A percentile compares a stretch with the other conserved stretches of the same genome.
Evolutionary conservation across 2,888 invertebrate genomes (phyloP).

Genomic region (Rhabditophanes sp.): DNA sequence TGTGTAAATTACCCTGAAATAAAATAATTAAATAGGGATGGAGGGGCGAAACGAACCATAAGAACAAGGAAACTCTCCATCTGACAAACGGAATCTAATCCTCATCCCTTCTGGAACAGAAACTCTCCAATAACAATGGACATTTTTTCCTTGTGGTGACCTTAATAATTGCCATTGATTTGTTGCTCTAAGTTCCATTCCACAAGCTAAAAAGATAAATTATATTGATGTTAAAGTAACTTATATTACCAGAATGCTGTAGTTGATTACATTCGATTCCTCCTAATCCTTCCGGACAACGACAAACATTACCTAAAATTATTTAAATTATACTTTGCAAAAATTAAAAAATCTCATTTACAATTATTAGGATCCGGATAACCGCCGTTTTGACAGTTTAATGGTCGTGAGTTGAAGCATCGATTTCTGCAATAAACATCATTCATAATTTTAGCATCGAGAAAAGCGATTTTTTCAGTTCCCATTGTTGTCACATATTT

Average conservation of each 20-base stretch:
- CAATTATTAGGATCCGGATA: slow-evolving; percentile 43
- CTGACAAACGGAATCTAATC: slow-evolving; percentile 38
- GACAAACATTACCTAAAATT: slow-evolving; percentile 18
- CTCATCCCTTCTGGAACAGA: slow-evolving; percentile 36
- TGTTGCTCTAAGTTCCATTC: slow-evolving; percentile 32
- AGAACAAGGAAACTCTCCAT: slow-evolving; percentile 43
- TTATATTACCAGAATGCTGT: slow-evolving; percentile 31
- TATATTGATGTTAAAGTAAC: slow-evolving; percentile 3
- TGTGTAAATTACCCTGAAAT: too few species aligned
- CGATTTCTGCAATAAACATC: slow-evolving; percentile 43
- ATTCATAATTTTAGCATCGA: slow-evolving; percentile 43
- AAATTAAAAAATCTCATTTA: slow-evolving; percentile 6
- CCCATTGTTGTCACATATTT: slow-evolving; percentile 44
- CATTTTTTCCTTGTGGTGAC: slow-evolving; percentile 31
- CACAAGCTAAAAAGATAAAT: slow-evolving; percentile 24
- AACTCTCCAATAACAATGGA: slow-evolving; percentile 42
- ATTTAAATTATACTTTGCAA: neutral
- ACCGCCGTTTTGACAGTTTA: slow-evolving; percentile 36
- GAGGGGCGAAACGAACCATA: slow-evolving; percentile 36
- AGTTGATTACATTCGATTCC: slow-evolving; percentile 36
- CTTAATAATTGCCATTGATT: slow-evolving; percentile 41
- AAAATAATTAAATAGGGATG: too few species aligned
- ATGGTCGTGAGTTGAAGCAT: slow-evolving; percentile 19
- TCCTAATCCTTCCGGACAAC: slow-evolving; percentile 41
- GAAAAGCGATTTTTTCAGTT: slow-evolving; percentile 42